Evolutionary conservation across 2,888 invertebrate genomes (phyloP).

Genomic region (Cosmorhoe ocellata): DNA sequence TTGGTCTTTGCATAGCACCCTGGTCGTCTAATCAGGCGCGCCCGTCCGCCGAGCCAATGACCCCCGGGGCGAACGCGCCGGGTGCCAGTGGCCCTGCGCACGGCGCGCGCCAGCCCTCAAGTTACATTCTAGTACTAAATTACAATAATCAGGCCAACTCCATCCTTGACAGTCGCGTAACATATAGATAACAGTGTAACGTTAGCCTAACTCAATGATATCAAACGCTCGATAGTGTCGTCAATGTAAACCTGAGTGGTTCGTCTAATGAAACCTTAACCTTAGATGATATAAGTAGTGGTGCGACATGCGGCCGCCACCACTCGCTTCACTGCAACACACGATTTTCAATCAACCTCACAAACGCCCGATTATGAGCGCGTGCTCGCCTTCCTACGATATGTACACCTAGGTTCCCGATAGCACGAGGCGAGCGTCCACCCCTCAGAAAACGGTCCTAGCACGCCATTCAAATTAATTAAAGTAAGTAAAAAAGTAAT

Average conservation of each 20-base stretch:
- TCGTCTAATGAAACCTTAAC: constrained; percentile 47
- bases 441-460: constrained; percentile 10
- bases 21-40: constrained; percentile 34
- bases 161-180: constrained; percentile 40
- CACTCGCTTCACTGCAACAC: too few relatives aligned
- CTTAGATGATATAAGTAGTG: constrained; percentile 48
- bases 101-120: constrained; percentile 29
- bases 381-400: constrained; percentile 36
- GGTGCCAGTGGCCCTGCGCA: too few relatives aligned
- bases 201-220: constrained; percentile 49
- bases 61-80: too few relatives aligned
- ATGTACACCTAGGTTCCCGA: constrained; percentile 46
- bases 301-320: background rate
- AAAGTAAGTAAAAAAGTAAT: background rate
- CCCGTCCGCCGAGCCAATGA: background rate
- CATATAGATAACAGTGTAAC: constrained; percentile 39
- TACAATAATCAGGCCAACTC: constrained; percentile 44
- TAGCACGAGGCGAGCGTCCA: constrained; percentile 3
- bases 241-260: constrained; percentile 42
- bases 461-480: too few relatives aligned
- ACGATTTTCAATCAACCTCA: too few relatives aligned
- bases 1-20: constrained; percentile 75
- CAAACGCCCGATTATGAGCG: background rate
- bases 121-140: constrained; percentile 44
- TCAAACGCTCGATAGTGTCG: constrained; percentile 41